Evolutionary conservation across 2,888 invertebrate species (phyloP).

Genomic region (Maniola hyperantus): DNA sequence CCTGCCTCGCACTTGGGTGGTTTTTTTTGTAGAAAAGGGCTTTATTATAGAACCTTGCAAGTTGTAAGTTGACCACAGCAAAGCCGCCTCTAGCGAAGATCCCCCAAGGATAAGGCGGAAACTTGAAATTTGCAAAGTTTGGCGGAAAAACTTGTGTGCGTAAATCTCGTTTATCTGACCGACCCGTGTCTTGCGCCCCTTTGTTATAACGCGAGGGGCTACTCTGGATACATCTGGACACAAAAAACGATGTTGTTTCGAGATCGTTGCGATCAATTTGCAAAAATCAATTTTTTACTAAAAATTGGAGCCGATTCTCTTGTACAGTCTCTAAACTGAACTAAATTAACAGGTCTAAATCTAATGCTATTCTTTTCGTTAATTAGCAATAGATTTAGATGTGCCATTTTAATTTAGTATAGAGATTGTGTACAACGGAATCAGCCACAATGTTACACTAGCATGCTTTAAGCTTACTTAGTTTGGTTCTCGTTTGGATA

Average conservation of each 20-base stretch:
- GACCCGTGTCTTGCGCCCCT: slow-evolving; percentile 31
- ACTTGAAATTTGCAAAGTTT: slow-evolving; percentile 25
- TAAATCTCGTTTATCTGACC: slow-evolving; percentile 39
- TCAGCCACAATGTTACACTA: too few species aligned
- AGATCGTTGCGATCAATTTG: background rate
- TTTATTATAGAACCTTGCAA: background rate
- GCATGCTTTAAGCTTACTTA: too few species aligned
- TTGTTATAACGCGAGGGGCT: slow-evolving; percentile 29
- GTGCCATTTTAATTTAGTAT: too few species aligned
- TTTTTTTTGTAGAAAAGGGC: background rate
- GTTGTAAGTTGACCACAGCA: background rate
- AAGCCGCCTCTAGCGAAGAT: background rate
- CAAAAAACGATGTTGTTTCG: background rate
- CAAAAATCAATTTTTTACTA: too few species aligned
- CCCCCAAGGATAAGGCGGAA: slow-evolving; percentile 7
- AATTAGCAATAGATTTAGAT: too few species aligned
- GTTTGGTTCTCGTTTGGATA: too few species aligned
- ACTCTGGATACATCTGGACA: slow-evolving; percentile 17
- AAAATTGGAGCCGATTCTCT: too few species aligned
- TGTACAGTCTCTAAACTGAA: too few species aligned
- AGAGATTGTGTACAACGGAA: too few species aligned
- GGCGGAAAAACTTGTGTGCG: slow-evolving; percentile 28
- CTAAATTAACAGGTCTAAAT: too few species aligned
- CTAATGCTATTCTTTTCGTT: too few species aligned
- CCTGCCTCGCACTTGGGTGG: too few species aligned